Evolutionary conservation across 2,797 vertebrate species (phyloP), one percentile per base, ranked within the genome.

Genomic region (Syngnathus rostellatus): DNA sequence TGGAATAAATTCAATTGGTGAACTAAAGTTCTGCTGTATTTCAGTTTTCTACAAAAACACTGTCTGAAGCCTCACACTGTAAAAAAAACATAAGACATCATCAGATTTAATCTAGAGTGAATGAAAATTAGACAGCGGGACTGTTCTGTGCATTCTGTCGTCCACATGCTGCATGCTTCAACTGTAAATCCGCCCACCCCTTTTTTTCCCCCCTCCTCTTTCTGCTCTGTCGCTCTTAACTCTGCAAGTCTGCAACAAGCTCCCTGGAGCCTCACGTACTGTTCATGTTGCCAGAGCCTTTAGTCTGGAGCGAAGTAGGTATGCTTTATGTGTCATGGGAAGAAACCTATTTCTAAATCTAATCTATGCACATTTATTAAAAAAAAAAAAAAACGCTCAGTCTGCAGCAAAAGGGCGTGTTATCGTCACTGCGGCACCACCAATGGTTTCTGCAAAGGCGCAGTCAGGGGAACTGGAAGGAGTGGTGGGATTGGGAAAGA

Each of bases 131-230:
- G 62, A 46, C 43, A 63, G 11, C 62, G 37, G 62, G 45, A 23
- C 43, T 25, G 21, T 73, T 80, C 46, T 74, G 66, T 71, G 74
- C 31, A 21, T 62, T 73, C 58, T 14, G 6, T 69, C 59, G 7
- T 68, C 62, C 65, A 64, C 66, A 39, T 45, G 73, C 71, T 71
- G 66, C 68, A 73, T 2, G 59, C 68, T 73, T 76, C 75, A 74
- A 76, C 54, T 66, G 41, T 45, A 68, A 73, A 81, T 60, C 75
- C 79, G 14, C 82, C 74, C 77, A 83, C 85, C 76, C 70, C 54
- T 69, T 73, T 71, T 73, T 81, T 76, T 82, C 72, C 68, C 64
- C 72, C 68, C 64, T 68, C 76, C 80, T 77, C 75, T 77, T 72
- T 74, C 58, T 1, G 38, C 74, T 83, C 78, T 74, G 60, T 65